A percentile compares a stretch with the other conserved stretches of the same genome.
phyloP scores from a whole-genome alignment of 2,888 invertebrate species.

The Drosophila nigricruria region DNA sequence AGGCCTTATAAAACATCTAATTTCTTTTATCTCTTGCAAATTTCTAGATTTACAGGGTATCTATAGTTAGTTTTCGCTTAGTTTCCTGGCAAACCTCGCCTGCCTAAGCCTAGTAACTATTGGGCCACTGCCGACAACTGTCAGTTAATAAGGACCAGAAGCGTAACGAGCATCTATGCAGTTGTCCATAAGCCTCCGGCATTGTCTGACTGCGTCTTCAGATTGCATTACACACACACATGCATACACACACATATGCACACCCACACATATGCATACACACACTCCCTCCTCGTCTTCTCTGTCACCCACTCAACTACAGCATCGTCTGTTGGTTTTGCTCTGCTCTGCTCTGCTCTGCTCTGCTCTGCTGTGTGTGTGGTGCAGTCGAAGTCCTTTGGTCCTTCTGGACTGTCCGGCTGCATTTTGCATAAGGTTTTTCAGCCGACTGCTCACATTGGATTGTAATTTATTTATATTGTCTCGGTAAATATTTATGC shows the following conservation, averaged over 20 bases:
- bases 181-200: slow-evolving; percentile 26
- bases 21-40: fast-evolving
- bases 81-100: slow-evolving; percentile 14
- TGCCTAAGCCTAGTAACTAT: slow-evolving; percentile 17
- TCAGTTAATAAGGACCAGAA: slow-evolving; percentile 42
- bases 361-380: not conserved
- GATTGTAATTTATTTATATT: slow-evolving; percentile 75
- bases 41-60: not conserved
- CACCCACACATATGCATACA: not conserved
- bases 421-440: slow-evolving; percentile 74
- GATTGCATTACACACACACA: slow-evolving; percentile 1
- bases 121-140: slow-evolving; percentile 6
- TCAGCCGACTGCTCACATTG: slow-evolving; percentile 58
- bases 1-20: fast-evolving
- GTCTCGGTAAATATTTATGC: slow-evolving; percentile 75
- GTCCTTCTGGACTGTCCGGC: slow-evolving; percentile 26
- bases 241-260: not conserved
- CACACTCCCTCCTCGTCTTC: not conserved
- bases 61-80: not conserved
- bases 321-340: not conserved
- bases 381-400: not conserved
- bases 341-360: not conserved
- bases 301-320: not conserved
- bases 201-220: slow-evolving; percentile 33
- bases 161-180: slow-evolving; percentile 20